Percentiles rank a stretch among this genome's conserved stretches.
Conservation (phyloP, 2,797 vertebrate species). For the Chelidonichthys spinosus region DNA sequence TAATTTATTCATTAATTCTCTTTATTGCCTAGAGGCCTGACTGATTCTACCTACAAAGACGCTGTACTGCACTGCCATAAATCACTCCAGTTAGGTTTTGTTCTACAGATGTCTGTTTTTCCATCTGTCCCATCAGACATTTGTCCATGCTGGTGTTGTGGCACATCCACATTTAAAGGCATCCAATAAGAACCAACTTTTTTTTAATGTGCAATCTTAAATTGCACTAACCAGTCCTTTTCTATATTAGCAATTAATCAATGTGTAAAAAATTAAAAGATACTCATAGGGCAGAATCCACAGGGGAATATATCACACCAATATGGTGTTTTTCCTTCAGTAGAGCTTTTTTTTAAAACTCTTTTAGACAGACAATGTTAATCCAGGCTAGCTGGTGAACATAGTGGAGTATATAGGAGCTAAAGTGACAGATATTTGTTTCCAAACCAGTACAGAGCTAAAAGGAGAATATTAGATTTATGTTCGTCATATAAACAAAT, state of each 20-base stretch:
- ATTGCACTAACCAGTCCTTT: background rate
- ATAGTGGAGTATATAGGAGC: background rate
- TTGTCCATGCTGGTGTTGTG: no score
- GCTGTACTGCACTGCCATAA: background rate
- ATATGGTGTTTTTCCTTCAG: background rate
- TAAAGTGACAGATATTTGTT: background rate
- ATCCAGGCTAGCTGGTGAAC: background rate
- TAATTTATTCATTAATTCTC: background rate
- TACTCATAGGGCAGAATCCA: background rate
- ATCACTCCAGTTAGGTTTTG: background rate
- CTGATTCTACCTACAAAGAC: constrained; percentile 2
- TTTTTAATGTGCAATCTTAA: background rate
- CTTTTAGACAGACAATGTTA: background rate
- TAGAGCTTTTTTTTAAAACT: background rate
- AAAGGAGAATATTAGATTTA: background rate
- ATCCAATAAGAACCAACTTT: background rate
- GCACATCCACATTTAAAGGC: background rate
- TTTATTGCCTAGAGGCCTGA: background rate
- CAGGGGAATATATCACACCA: background rate
- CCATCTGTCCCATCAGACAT: background rate
- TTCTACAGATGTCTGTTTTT: background rate
- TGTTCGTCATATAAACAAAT: background rate
- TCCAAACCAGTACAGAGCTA: background rate
- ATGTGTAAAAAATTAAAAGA: background rate
- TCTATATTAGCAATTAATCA: background rate